phyloP scores from a whole-genome alignment of 2,113 vertebrate species.

The Ovis canadensis region DNA sequence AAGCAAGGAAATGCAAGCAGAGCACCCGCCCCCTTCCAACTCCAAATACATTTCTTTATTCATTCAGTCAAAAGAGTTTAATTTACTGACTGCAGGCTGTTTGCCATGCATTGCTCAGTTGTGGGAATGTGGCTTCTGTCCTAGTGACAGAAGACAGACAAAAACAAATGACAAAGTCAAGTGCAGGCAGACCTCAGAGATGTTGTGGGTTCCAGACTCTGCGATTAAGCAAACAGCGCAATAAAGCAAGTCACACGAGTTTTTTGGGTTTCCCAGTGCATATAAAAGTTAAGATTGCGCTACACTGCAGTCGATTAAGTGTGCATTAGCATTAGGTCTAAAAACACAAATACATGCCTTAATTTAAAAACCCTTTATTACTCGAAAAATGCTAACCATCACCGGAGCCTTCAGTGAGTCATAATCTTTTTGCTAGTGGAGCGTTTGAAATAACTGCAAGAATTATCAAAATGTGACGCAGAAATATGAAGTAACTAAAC shows the following conservation, averaged over 20 bases:
- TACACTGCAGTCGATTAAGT: no score
- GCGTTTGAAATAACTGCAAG: background rate
- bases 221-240: background rate
- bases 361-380: background rate
- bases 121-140: background rate
- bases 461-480: background rate
- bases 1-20: background rate
- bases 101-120: background rate
- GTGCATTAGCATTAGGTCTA: background rate
- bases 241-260: background rate
- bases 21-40: background rate
- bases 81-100: background rate
- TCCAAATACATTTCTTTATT: background rate
- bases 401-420: background rate
- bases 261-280: background rate
- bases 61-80: background rate
- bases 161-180: background rate
- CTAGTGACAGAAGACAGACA: background rate
- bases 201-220: background rate
- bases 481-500: background rate
- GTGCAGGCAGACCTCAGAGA: background rate
- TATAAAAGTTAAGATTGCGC: background rate
- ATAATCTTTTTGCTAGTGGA: background rate
- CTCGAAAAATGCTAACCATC: background rate
- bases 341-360: background rate